phyloP scores from a whole-genome alignment of 2,797 vertebrate species.

The Eutrigla gurnardus region DNA sequence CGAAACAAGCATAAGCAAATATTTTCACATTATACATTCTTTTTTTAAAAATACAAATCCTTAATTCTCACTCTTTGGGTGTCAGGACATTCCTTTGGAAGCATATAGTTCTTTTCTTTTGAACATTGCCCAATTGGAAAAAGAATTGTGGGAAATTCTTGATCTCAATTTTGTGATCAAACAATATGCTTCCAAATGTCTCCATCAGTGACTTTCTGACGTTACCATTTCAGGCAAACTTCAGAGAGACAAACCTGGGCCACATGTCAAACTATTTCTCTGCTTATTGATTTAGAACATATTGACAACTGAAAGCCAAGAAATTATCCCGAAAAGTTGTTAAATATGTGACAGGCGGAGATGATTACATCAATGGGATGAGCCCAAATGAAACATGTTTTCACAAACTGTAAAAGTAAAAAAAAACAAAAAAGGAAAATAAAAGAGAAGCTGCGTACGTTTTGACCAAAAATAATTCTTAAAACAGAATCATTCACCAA shows the following conservation, averaged over 20 bases:
- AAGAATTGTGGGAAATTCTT: constrained; percentile 23
- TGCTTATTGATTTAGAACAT: constrained; percentile 35
- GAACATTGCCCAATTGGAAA: constrained; percentile 50
- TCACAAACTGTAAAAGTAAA: constrained; percentile 14
- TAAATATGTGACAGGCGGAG: constrained; percentile 36
- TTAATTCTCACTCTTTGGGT: constrained; percentile 91
- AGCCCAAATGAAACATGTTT: constrained; percentile 41
- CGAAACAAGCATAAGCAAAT: constrained; percentile 96
- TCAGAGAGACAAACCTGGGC: constrained; percentile 25
- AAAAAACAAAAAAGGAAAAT: neutral
- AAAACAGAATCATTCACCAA: constrained; percentile 81
- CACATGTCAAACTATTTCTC: constrained; percentile 28
- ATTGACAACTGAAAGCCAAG: constrained; percentile 23
- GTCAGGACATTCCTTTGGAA: constrained; percentile 93
- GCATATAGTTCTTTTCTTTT: constrained; percentile 71
- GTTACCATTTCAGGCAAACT: constrained; percentile 34
- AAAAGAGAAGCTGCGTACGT: constrained; percentile 40
- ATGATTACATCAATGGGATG: constrained; percentile 53
- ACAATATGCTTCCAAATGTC: constrained; percentile 74
- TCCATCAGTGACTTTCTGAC: constrained; percentile 42
- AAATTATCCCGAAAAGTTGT: constrained; percentile 21
- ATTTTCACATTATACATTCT: constrained; percentile 95
- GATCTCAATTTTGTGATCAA: constrained; percentile 35
- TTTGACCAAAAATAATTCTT: constrained; percentile 79
- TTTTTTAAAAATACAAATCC: constrained; percentile 96